Evolutionary conservation across 2,888 invertebrate species (phyloP).

Genomic region (Temnothorax ravouxi): DNA sequence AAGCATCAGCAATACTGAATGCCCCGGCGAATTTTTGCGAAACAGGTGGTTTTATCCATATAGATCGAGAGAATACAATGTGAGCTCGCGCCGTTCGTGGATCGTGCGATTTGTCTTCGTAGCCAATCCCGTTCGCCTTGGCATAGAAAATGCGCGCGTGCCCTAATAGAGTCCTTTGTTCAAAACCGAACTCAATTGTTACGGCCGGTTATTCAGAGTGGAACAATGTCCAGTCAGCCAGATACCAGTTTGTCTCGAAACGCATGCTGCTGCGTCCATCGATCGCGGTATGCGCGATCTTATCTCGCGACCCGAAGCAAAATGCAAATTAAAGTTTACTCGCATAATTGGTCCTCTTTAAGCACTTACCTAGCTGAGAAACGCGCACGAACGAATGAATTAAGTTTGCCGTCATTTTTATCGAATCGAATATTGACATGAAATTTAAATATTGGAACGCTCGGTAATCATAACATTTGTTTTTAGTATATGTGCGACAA

Average conservation of each 20-base stretch:
- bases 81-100: conserved; percentile 78
- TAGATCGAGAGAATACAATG: conserved; percentile 78
- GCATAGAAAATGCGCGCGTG: conserved; percentile 82
- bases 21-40: conserved; percentile 76
- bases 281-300: conserved; percentile 53
- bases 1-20: conserved; percentile 35
- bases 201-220: conserved; percentile 61
- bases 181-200: conserved; percentile 74
- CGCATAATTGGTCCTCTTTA: conserved; percentile 54
- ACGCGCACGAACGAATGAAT: conserved; percentile 34
- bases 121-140: conserved; percentile 82
- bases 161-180: conserved; percentile 82
- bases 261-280: conserved; percentile 53
- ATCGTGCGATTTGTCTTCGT: conserved; percentile 83
- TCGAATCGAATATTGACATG: conserved; percentile 12
- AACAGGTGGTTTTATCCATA: conserved; percentile 82
- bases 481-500: not conserved
- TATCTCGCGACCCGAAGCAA: conserved; percentile 45
- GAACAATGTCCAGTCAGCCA: conserved; percentile 66
- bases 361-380: conserved; percentile 34
- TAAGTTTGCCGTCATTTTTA: conserved; percentile 24
- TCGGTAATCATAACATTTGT: conserved; percentile 18
- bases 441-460: conserved; percentile 41
- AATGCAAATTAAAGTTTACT: conserved; percentile 60
- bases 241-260: conserved; percentile 57